phyloP scores from a whole-genome alignment of 2,797 vertebrate genomes.

The Apodemus agrarius region DNA sequence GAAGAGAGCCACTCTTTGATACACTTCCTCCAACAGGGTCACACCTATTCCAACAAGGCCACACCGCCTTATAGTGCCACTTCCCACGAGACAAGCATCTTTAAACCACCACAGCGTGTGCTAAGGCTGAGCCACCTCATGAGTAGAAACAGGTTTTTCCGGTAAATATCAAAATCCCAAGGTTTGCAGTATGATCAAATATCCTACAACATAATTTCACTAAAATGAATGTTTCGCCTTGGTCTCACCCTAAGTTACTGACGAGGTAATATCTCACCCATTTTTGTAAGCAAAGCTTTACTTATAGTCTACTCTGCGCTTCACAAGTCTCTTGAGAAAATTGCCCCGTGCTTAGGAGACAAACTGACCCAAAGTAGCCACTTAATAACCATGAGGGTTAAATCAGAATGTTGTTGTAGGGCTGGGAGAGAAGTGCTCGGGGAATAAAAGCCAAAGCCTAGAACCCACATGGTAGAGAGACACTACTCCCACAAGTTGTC shows the following conservation, averaged over 20 bases:
- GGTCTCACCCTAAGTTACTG: not conserved
- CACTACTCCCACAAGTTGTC: not conserved
- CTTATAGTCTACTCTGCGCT: not conserved
- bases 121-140: not conserved
- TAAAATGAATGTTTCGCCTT: not conserved
- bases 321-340: not conserved
- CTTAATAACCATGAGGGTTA: not conserved
- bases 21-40: not conserved
- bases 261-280: not conserved
- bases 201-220: not conserved
- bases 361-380: not conserved
- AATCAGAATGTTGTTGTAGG: not conserved
- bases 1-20: not conserved
- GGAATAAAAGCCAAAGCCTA: not conserved
- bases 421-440: not conserved
- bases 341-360: not conserved
- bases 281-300: constrained; percentile 11
- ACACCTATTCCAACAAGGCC: not conserved
- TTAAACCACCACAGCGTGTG: not conserved
- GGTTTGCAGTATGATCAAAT: not conserved
- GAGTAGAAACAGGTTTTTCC: not conserved
- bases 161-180: not conserved
- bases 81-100: not conserved
- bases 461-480: not conserved
- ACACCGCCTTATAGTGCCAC: not conserved